Percentiles rank a stretch among this genome's conserved stretches.
Evolutionary conservation across 2,113 vertebrate species (phyloP).

Genomic region (Strigops habroptila): DNA sequence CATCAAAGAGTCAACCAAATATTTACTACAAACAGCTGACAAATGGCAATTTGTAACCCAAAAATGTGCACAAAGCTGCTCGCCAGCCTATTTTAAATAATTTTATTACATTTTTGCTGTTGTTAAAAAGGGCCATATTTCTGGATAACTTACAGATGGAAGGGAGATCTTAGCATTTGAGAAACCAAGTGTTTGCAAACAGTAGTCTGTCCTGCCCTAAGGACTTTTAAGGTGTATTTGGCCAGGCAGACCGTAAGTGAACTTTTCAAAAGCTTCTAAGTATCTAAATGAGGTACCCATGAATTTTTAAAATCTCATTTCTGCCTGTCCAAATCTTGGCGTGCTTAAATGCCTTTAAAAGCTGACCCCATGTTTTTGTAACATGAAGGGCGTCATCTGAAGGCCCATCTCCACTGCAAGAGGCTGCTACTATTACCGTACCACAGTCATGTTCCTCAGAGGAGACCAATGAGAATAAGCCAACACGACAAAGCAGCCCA

Average conservation of each 20-base stretch:
- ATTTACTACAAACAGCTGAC: constrained; percentile 37
- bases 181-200: constrained; percentile 7
- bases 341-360: constrained; percentile 21
- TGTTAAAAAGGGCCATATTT: neutral
- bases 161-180: neutral
- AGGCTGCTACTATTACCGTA: neutral
- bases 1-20: constrained; percentile 27
- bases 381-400: neutral
- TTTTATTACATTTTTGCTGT: neutral
- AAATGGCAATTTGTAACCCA: constrained; percentile 11
- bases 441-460: neutral
- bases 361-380: neutral
- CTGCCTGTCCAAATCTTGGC: neutral
- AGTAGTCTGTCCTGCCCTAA: neutral
- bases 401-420: neutral
- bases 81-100: neutral
- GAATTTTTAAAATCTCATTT: constrained; percentile 47
- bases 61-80: neutral
- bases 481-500: neutral
- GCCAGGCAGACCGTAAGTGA: neutral
- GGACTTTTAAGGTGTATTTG: neutral
- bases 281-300: constrained; percentile 13
- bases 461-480: neutral
- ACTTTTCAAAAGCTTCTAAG: constrained; percentile 19
- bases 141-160: neutral